phyloP scores from a whole-genome alignment of 2,113 vertebrate species.

The Crotophaga sulcirostris region DNA sequence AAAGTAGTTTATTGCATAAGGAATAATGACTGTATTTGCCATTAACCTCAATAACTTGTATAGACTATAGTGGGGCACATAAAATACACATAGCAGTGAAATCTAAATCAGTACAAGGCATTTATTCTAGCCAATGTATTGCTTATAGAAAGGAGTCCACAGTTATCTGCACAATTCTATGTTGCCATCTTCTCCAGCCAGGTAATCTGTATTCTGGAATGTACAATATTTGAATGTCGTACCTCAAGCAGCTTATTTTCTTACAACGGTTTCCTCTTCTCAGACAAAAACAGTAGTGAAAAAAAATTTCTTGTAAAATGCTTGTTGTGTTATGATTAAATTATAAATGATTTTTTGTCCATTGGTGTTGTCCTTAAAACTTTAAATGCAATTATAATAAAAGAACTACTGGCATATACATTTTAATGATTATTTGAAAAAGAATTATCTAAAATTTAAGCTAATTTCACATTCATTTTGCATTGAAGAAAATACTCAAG shows the following conservation, averaged over 20 bases:
- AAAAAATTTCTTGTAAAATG: not conserved
- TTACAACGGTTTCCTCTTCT: not conserved
- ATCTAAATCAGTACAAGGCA: conserved; percentile 32
- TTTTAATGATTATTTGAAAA: not conserved
- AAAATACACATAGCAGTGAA: conserved; percentile 51
- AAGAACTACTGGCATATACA: not conserved
- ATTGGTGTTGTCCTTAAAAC: conserved; percentile 12
- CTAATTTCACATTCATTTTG: not conserved
- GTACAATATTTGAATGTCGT: not conserved
- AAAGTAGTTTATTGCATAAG: conserved; percentile 68
- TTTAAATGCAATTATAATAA: conserved; percentile 50
- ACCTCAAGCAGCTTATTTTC: not conserved
- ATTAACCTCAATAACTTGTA: conserved; percentile 69
- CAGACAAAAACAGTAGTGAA: not conserved
- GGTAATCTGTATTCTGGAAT: not conserved
- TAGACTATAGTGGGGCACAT: conserved; percentile 26
- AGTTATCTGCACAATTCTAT: not conserved
- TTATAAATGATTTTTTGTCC: conserved; percentile 20
- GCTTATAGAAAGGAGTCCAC: conserved; percentile 2
- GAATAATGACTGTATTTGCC: conserved; percentile 56
- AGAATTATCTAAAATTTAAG: conserved; percentile 38
- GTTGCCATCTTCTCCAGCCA: conserved; percentile 10
- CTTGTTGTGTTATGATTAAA: conserved; percentile 11
- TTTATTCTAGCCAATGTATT: conserved; percentile 41
- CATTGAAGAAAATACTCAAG: not conserved